phyloP scores from a whole-genome alignment of 2,797 vertebrate genomes.

The Phoxinus dragarum region DNA sequence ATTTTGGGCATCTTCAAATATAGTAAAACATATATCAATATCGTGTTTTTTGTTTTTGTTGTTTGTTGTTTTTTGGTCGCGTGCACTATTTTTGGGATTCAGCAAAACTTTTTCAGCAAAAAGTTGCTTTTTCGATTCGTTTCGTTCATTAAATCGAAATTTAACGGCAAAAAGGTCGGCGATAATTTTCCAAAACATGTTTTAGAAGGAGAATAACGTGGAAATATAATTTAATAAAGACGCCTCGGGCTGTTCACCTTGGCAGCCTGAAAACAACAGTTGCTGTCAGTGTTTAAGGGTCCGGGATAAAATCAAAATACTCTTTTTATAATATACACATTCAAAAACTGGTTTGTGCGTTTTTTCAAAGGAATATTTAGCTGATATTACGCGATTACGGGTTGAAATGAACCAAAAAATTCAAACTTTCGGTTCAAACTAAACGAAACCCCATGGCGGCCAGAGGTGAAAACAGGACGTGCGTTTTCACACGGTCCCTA shows the following conservation, averaged over 20 bases:
- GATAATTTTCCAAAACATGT: neutral
- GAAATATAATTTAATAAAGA: conserved; percentile 11
- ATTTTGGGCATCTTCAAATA: neutral
- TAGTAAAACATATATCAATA: neutral
- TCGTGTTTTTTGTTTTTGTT: neutral
- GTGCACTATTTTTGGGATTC: neutral
- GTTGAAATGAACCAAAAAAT: neutral
- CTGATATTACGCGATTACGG: neutral
- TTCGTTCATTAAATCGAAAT: neutral
- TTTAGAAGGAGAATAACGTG: neutral
- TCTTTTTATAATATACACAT: neutral
- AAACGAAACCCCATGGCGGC: conserved; percentile 1
- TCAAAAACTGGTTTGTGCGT: neutral
- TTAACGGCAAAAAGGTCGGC: accelerated
- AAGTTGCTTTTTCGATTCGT: neutral
- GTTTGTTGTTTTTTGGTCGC: neutral
- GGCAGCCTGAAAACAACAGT: conserved; percentile 66
- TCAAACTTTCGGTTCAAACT: conserved; percentile 16
- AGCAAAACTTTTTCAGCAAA: neutral
- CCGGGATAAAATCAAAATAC: conserved; percentile 43
- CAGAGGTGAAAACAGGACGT: neutral
- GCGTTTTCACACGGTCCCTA: conserved; percentile 67
- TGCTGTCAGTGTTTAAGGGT: conserved; percentile 64
- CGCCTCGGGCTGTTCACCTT: conserved; percentile 61
- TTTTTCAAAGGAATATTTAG: neutral